Base-by-base conservation (phyloP, 1,140 invertebrate genomes). In the Diuraphis noxia region DNA sequence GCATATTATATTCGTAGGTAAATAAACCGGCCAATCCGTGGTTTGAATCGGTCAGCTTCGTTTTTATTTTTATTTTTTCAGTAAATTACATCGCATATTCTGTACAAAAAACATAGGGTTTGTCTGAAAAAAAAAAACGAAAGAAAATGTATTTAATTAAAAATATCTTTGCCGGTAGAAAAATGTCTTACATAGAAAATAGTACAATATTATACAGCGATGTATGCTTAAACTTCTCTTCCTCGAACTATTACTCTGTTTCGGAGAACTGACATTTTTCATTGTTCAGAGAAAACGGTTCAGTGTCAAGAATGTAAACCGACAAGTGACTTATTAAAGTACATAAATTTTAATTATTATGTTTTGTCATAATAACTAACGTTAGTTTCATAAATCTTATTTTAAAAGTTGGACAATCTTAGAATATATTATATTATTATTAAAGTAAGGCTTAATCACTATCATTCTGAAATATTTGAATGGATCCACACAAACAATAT, bases 341-440 rank as follows among this genome's bases (percentile, higher is more conserved):
- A 43, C 41, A 85, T 85, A 85, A 85, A 85, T 43, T n/a, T 25
- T n/a, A 85, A n/a, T 85, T 85, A 85, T 85, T 85, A 43, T 85
- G n/a, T 85, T 46, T 85, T 85, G 17, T 41, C 40, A 17, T 43
- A 43, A 38, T 43, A 43, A 43, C 46, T 84, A 84, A 84, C 38
- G 25, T 84, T 41, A 84, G 23, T 84, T 84, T 41, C 56, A 72
- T 72, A 72, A 72, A 72, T 72, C 56, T 72, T 72, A 72, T 72
- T 72, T 72, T 72, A 72, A 72, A 72, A 72, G 56, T 72, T 72
- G n/a, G 56, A 72, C 56, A 72, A 72, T 72, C 56, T 72, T 72
- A 72, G 56, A 72, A 72, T 72, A 72, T 72, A 72, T n/a, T 72
- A 72, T 72, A n/a, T n/a, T 72, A 49, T 49, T 49, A 63, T 52